Base-by-base conservation (phyloP, 1,140 invertebrate genomes). In the Tribolium castaneum region DNA sequence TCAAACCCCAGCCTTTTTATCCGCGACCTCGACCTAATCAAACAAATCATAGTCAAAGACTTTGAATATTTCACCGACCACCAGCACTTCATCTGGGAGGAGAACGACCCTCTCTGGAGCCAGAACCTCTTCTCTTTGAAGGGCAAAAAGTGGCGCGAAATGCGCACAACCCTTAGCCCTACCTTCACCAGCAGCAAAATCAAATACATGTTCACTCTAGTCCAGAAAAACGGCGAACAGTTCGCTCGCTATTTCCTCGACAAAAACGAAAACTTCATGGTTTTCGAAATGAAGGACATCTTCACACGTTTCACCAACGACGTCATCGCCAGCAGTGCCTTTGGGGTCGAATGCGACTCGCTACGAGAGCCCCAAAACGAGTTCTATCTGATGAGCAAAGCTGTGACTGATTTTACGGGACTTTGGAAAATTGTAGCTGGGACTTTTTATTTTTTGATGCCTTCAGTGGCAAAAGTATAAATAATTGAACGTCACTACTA, bases 151-250 rank as follows among this genome's bases (percentile, higher is more conserved):
- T 91, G 89, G 90, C 87, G 87, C 22, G 87, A 89, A 70, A 89
- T 91, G 87, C 83, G 90, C 1, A 87, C 87, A 0, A 89, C 89
- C 0, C 76, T 92, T 1, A 90, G 88, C 30, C 90, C 91, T 2
- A 87, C 88, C 0, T 92, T 92, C 78, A 92, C 91, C 0, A 84
- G 87, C 1, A 88, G 88, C 13, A 91, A 91, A 82, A 90, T 92
- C 89, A 86, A 87, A 16, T 78, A 72, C 49, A 90, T 90, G 88
- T 89, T 87, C 51, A 78, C 80, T 0, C 73, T 90, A 6, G 89
- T 91, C 83, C 82, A 82, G 6, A 86, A 88, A 16, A 86, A 84
- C 54, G 86, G 84, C 0, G 22, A 80, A 12, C 75, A 83, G 6
- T 84, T 84, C 10, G 78, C 78, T 19, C 6, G 14, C 3, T 19